Base-by-base conservation (phyloP, 2,797 vertebrate genomes). In the Bovichtus diacanthus region DNA sequence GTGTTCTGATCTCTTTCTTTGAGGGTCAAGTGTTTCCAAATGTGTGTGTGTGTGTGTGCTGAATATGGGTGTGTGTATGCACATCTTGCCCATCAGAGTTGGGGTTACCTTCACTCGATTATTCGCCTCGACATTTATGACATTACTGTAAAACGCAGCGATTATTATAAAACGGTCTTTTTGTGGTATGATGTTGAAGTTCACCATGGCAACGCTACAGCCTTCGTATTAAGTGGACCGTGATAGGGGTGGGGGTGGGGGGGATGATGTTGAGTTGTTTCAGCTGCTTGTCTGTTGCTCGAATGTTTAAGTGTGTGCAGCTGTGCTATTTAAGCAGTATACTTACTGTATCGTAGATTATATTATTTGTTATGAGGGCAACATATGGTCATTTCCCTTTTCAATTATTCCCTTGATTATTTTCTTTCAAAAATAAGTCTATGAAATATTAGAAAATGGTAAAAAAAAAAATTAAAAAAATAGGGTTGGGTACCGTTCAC, bases 271-370 rank as follows among this genome's bases (percentile, higher is more conserved):
- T 47, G 34, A 61, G 53, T 12, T 15, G 21, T 62, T 65, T 70
- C 44, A 5, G n/a, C 31, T 21, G 59, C 60, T 63, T 50, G 10
- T 66, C 72, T 53, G 74, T 66, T 72, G 66, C 43, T 65, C 41
- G 39, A 56, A 44, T 44, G 23, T 55, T n/a, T n/a, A n/a, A n/a
- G n/a, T n/a, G n/a, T n/a, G n/a, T n/a, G n/a, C n/a, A n/a, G n/a
- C n/a, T n/a, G n/a, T n/a, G n/a, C n/a, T n/a, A n/a, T n/a, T n/a
- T n/a, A n/a, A n/a, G n/a, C n/a, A n/a, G n/a, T n/a, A n/a, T n/a
- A n/a, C n/a, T n/a, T n/a, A n/a, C n/a, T n/a, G n/a, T n/a, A n/a
- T n/a, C n/a, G n/a, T n/a, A n/a, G n/a, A n/a, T n/a, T n/a, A n/a
- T n/a, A n/a, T n/a, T n/a, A n/a, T n/a, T n/a, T n/a, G n/a, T n/a